These are phyloP conservation scores for Epinephelus cyanopodus DNA, from an alignment of 2,113 vertebrate species.

Conservation along the genomic window DNA sequence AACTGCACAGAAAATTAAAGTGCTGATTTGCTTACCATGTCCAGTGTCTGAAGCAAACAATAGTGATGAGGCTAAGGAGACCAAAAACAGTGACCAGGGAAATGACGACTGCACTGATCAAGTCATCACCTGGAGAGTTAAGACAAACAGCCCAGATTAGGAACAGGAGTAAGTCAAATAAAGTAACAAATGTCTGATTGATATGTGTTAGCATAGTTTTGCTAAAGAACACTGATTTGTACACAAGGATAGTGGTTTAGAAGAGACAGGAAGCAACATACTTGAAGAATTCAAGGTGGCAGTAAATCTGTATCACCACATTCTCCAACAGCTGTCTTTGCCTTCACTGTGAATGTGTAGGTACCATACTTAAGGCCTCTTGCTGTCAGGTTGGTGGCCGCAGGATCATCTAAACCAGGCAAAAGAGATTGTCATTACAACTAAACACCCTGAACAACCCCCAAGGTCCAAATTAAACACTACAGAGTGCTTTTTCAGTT, in stretches of 20 bases:
- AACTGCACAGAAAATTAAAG: accelerated
- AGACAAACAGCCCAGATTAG: background rate
- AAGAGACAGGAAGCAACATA: constrained; percentile 32
- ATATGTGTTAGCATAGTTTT: background rate
- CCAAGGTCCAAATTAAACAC: too few species aligned
- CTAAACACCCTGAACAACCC: background rate
- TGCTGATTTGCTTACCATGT: constrained; percentile 48
- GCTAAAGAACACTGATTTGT: background rate
- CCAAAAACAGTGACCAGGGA: constrained; percentile 6
- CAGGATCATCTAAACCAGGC: constrained; percentile 28
- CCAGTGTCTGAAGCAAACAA: constrained; percentile 68
- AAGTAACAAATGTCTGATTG: background rate
- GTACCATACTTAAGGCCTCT: constrained; percentile 24
- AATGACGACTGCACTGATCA: background rate
- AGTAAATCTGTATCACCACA: background rate
- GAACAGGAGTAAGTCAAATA: background rate
- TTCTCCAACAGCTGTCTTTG: constrained; percentile 68
- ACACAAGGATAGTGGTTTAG: background rate
- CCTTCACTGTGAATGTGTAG: constrained; percentile 67
- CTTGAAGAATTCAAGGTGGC: constrained; percentile 20
- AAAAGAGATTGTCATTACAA: background rate
- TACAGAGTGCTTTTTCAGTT: too few species aligned
- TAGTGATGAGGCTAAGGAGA: constrained; percentile 38
- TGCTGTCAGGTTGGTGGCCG: constrained; percentile 46
- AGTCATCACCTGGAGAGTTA: constrained; percentile 50